phyloP scores from a whole-genome alignment of 2,113 vertebrate species.

The Plestiodon gilberti region DNA sequence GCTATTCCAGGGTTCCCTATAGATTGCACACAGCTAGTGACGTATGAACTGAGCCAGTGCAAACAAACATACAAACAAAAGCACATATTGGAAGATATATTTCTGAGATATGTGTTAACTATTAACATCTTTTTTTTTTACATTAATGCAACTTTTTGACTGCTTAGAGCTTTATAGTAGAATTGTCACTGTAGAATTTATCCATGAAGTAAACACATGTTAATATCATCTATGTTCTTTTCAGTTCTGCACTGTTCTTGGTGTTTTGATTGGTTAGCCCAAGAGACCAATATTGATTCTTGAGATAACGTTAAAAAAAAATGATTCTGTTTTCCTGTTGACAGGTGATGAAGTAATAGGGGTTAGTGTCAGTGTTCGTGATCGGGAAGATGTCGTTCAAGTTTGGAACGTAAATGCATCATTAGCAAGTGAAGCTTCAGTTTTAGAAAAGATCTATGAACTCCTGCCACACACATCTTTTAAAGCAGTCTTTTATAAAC shows the following conservation, averaged over 20 bases:
- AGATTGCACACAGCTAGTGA: too few relatives aligned
- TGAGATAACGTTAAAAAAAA: not conserved
- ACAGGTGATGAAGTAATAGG: slow-evolving; percentile 95
- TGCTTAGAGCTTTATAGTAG: not conserved
- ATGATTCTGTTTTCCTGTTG: slow-evolving; percentile 31
- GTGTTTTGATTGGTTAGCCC: not conserved
- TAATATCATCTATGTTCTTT: slow-evolving; percentile 17
- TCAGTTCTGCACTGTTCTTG: not conserved
- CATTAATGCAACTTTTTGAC: not conserved
- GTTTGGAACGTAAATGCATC: slow-evolving; percentile 96
- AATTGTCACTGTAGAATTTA: not conserved
- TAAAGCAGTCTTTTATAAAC: slow-evolving; percentile 96
- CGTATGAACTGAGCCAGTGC: too few relatives aligned
- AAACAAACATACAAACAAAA: not conserved
- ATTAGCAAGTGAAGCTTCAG: slow-evolving; percentile 85
- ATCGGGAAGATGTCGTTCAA: slow-evolving; percentile 92
- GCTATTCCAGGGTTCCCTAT: too few relatives aligned
- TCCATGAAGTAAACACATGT: not conserved
- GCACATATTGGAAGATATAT: not conserved
- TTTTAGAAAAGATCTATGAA: slow-evolving; percentile 89
- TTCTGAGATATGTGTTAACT: too few relatives aligned
- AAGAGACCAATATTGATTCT: not conserved
- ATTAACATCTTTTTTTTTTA: too few relatives aligned
- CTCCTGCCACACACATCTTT: slow-evolving; percentile 91
- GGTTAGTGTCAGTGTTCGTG: slow-evolving; percentile 91